These are phyloP conservation scores for Gobio occitaniae DNA, from an alignment of 2,797 vertebrate species.

Conservation along the genomic window DNA sequence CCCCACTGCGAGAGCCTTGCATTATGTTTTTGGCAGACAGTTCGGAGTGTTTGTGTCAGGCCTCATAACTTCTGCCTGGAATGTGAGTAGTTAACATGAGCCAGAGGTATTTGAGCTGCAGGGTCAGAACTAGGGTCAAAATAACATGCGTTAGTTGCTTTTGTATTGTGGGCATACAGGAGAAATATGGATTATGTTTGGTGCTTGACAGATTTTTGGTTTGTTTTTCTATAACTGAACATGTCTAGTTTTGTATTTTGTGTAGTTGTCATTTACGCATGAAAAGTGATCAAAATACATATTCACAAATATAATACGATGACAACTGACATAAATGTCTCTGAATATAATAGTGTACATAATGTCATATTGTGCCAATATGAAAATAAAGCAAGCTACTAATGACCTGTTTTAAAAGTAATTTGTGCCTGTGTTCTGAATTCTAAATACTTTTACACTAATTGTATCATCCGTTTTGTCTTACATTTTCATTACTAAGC, in stretches of 20 bases:
- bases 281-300: not conserved
- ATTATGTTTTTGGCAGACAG: slow-evolving; percentile 1
- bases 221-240: not conserved
- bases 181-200: not conserved
- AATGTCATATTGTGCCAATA: not conserved
- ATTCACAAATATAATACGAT: not conserved
- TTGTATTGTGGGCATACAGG: not conserved
- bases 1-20: not conserved
- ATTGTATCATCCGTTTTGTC: not conserved
- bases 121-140: not conserved
- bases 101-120: slow-evolving; percentile 13
- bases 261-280: not conserved
- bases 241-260: not conserved
- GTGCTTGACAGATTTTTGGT: not conserved
- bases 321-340: not conserved
- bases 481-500: not conserved
- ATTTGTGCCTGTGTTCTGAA: not conserved
- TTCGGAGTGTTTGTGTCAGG: slow-evolving; percentile 14
- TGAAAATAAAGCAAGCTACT: not conserved
- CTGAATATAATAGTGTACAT: not conserved
- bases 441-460: not conserved
- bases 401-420: not conserved
- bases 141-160: not conserved
- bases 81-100: slow-evolving; percentile 4
- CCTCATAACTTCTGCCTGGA: slow-evolving; percentile 5